Evolutionary conservation across 1,140 invertebrate genomes (phyloP).

Genomic region (Drosophila triauraria): DNA sequence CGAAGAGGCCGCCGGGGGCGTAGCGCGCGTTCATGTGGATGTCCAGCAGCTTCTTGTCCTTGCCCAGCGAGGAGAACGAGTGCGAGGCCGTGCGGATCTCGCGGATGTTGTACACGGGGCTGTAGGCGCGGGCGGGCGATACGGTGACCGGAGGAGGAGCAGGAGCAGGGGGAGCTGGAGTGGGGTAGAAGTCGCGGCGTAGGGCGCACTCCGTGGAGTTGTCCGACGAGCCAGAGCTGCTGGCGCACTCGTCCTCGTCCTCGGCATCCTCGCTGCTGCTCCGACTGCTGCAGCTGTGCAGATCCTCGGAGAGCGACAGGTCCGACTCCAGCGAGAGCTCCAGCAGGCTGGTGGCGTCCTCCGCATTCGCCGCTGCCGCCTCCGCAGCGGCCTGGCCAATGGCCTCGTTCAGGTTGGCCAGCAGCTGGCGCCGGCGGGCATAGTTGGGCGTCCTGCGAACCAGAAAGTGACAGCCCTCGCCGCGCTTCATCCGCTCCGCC

Average conservation of each 20-base stretch:
- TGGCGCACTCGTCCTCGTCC: conserved; percentile 72
- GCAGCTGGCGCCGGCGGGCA: conserved; percentile 78
- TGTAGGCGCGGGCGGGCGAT: conserved; percentile 61
- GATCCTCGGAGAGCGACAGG: conserved; percentile 71
- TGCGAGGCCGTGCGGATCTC: conserved; percentile 80
- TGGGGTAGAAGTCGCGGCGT: conserved; percentile 55
- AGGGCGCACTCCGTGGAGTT: conserved; percentile 74
- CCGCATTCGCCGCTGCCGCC: neutral
- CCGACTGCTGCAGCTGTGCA: conserved; percentile 68
- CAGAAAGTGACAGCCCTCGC: conserved; percentile 90
- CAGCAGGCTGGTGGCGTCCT: conserved; percentile 65
- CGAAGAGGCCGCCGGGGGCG: conserved; percentile 50
- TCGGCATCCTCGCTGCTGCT: conserved; percentile 69
- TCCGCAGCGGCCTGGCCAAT: conserved; percentile 39
- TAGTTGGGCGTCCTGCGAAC: conserved; percentile 92
- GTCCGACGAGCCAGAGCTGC: conserved; percentile 74
- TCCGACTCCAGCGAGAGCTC: conserved; percentile 76
- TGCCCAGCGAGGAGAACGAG: conserved; percentile 83
- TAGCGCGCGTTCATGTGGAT: conserved; percentile 76
- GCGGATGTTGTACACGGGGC: conserved; percentile 83
- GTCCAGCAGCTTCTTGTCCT: conserved; percentile 83
- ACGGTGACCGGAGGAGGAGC: neutral
- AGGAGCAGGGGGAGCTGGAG: conserved; percentile 14
- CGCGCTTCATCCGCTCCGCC: conserved; percentile 89
- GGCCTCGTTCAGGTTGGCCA: conserved; percentile 76